These are phyloP conservation scores for Malurus alboscapulatus DNA, from an alignment of 2,113 vertebrate species.

Conservation along the genomic window DNA sequence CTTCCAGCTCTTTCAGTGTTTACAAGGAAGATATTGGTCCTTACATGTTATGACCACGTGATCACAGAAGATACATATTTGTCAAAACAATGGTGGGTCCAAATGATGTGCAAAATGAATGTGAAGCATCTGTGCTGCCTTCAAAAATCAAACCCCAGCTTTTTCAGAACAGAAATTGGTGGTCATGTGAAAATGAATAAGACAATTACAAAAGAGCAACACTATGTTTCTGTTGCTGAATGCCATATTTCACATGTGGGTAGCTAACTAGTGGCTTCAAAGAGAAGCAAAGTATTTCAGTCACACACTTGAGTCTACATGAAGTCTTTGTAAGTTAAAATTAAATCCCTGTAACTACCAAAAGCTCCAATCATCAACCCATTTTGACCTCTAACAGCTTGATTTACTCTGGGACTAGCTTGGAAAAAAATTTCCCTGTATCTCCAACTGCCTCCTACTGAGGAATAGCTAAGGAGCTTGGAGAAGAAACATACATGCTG, in stretches of 20 bases:
- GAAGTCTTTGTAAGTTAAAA: slow-evolving; percentile 13
- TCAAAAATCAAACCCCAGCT: background rate
- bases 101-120: background rate
- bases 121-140: background rate
- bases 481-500: background rate
- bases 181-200: background rate
- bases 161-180: background rate
- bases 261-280: slow-evolving; percentile 19
- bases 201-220: background rate
- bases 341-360: background rate
- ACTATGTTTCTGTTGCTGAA: background rate
- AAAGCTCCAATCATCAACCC: background rate
- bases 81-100: background rate
- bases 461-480: background rate
- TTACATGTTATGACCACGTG: background rate
- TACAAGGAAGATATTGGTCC: background rate
- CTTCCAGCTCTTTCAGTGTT: background rate
- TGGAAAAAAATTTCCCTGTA: background rate
- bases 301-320: background rate
- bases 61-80: background rate
- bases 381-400: background rate
- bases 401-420: background rate
- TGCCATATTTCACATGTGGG: background rate
- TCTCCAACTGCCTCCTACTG: background rate
- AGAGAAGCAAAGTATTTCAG: background rate